phyloP scores from a whole-genome alignment of 2,888 invertebrate species.

The Orthosia gothica region DNA sequence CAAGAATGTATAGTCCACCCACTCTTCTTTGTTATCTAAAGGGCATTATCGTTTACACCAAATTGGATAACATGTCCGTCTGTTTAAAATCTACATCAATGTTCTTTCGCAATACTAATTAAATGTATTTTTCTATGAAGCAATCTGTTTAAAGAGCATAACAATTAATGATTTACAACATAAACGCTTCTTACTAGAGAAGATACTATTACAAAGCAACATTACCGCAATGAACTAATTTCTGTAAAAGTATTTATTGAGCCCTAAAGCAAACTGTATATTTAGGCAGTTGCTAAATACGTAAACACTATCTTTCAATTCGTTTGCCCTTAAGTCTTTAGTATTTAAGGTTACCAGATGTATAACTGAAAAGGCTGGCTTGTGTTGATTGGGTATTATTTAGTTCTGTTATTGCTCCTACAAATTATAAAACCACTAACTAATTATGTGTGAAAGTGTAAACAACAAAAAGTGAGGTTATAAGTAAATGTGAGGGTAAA shows the following conservation, averaged over 20 bases:
- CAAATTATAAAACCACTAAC: no score
- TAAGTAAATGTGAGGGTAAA: no score
- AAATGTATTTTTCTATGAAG: neutral
- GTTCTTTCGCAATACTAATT: no score
- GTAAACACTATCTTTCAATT: slow-evolving; percentile 5
- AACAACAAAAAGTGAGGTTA: no score
- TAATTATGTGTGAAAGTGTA: no score
- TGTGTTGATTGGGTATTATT: no score
- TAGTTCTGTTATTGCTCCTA: no score
- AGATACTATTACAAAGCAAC: neutral
- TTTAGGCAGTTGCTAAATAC: slow-evolving; percentile 1
- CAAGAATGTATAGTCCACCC: neutral
- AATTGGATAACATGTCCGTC: no score
- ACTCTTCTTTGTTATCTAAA: neutral
- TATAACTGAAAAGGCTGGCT: no score
- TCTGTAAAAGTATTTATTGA: slow-evolving; percentile 5
- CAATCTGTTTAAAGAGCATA: neutral
- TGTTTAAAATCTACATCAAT: neutral
- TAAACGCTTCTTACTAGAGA: no score
- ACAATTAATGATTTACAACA: neutral
- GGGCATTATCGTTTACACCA: no score
- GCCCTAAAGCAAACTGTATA: slow-evolving; percentile 6
- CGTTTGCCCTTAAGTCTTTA: slow-evolving; percentile 9
- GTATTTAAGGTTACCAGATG: slow-evolving; percentile 2
- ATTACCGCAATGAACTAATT: slow-evolving; percentile 9